phyloP scores from a whole-genome alignment of 2,797 vertebrate species.

The Darevskia nairensis region DNA sequence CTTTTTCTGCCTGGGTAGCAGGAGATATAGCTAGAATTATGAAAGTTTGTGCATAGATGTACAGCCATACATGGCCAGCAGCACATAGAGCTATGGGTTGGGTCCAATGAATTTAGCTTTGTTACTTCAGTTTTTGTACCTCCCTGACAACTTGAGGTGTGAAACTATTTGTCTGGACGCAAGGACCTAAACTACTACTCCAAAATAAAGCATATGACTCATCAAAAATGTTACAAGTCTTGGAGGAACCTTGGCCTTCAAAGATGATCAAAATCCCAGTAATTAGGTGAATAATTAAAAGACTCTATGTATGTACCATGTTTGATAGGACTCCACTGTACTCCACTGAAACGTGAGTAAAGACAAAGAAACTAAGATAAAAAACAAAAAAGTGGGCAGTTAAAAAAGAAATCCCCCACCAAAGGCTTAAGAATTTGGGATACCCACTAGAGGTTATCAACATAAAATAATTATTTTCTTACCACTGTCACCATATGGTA shows the following conservation, averaged over 20 bases:
- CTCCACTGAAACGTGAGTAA: not conserved
- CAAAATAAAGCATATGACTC: not conserved
- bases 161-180: not conserved
- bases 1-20: constrained; percentile 48
- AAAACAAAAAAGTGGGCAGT: no score
- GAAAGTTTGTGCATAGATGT: constrained; percentile 43
- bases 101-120: constrained; percentile 33
- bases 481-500: not conserved
- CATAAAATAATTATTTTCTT: not conserved
- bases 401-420: no score
- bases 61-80: constrained; percentile 32
- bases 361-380: not conserved
- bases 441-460: not conserved
- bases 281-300: not conserved
- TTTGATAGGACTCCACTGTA: not conserved
- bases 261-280: not conserved
- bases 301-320: not conserved
- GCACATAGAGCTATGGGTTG: constrained; percentile 15
- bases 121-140: not conserved
- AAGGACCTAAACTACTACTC: not conserved
- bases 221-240: constrained; percentile 24
- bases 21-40: not conserved
- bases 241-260: not conserved
- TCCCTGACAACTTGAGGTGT: not conserved
- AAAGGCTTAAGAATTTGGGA: not conserved